Evolutionary conservation across 2,797 vertebrate species (phyloP), one percentile per base, ranked within the genome.

Genomic region (Halcyon badia): DNA sequence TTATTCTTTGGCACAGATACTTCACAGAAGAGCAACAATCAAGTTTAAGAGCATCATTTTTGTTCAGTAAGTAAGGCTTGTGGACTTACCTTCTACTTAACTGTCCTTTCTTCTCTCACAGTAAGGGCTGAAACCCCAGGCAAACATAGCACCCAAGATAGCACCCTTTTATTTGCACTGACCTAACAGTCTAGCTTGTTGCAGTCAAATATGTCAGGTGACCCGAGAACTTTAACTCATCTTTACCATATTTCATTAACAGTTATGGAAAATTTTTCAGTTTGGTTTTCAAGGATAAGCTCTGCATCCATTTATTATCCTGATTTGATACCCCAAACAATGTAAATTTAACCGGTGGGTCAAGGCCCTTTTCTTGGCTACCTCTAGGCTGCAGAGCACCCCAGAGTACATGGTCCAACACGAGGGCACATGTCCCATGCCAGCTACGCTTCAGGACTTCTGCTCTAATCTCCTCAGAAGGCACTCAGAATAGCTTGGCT

Each of bases 401-500:
- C 33, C 33, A 62, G 39, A 82, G 42, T 18, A 57, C 48, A 4
- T 5, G 5, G 14, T 46, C 17, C 12, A 39, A 51, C 18, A 9
- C 0, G 10, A 66, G 33, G 39, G 5, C 41, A 42, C 1, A 1
- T 0, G 0, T 10, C 11, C 30, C 46, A 2, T 6, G 7, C 18
- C 49, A 94, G 30, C n/a, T 28, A 14, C 1, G 1, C 26, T 35
- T 26, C 52, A 66, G n/a, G 51, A 33, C 14, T 84, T 41, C 5
- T 18, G 46, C 15, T 31, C 48, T 48, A 22, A 26, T 14, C 28
- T 41, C 22, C 52, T 21, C 54, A 19, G 24, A 42, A 75, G 17
- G 58, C 8, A 13, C 22, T 7, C 33, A 54, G 35, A 60, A 17
- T 6, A 20, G 19, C 33, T 78, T 75, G 51, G 16, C 46, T 65